Evolutionary conservation across 2,888 invertebrate species (phyloP), one percentile per base, ranked within the genome.

Genomic region (Eristalis arbustorum): DNA sequence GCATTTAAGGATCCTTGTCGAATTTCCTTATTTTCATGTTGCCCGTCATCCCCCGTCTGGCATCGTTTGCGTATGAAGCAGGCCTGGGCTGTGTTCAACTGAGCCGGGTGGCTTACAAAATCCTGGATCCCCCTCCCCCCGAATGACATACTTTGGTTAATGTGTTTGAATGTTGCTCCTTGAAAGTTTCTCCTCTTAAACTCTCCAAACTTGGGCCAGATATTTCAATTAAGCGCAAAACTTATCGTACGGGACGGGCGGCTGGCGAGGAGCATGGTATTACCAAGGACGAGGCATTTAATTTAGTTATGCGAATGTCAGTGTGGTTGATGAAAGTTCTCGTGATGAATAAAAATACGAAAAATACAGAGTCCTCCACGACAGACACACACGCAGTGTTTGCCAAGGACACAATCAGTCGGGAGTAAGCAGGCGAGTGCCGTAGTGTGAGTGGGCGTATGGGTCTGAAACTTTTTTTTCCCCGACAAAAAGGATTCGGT

Each of bases 91-190:
- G 42, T n/a, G 42, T n/a, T 42, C 3, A 14, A 49, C 49, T 8
- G 18, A 18, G 18, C 49, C 49, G 49, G n/a, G 18, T 31, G 25
- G 40, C 61, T 68, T 34, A 37, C 62, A 67, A 57, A 62, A 69
- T 63, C 40, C 56, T 18, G 49, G 34, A 13, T n/a, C 37, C 25
- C n/a, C 11, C 22, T 49, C 13, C 66, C 37, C 10, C 42, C 59
- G 25, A 23, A 74, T 77, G 77, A 22, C 77, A 77, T 77, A 64
- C 69, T 57, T 71, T 77, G 74, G 85, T 69, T 85, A 85, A 77
- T 85, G 85, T 81, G 49, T 85, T 82, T 85, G 73, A 85, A 85
- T 85, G 85, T 82, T 82, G 77, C 76, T 82, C 85, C 85, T 85
- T 85, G 76, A 85, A 85, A 85, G 82, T 85, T 85, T 85, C 64